Evolutionary conservation across 2,888 invertebrate species (phyloP).

Genomic region (Conistra vaccinii): DNA sequence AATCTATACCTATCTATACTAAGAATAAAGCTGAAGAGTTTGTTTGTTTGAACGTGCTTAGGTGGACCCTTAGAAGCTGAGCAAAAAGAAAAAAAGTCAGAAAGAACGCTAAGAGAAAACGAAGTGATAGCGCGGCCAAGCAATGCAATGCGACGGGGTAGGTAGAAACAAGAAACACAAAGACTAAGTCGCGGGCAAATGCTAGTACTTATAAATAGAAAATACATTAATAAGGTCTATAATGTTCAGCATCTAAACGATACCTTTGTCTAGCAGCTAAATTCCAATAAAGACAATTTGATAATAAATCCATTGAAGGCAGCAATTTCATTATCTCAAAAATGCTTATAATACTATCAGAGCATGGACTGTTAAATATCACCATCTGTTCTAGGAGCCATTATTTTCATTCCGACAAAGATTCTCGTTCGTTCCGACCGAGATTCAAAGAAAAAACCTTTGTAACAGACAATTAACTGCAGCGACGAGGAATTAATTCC

Average conservation of each 20-base stretch:
- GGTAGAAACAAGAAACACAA: too few relatives aligned
- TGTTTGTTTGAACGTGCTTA: too few relatives aligned
- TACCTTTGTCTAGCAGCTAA: conserved; percentile 1
- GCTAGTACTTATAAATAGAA: too few relatives aligned
- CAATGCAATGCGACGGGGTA: too few relatives aligned
- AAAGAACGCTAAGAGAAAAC: too few relatives aligned
- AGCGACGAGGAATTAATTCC: conserved; percentile 80
- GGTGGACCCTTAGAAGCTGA: too few relatives aligned
- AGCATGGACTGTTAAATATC: conserved; percentile 66
- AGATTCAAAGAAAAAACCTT: conserved; percentile 80
- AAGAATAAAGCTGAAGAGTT: too few relatives aligned
- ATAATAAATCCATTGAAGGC: conserved; percentile 33
- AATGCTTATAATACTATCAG: conserved; percentile 59
- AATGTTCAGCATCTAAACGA: conserved; percentile 11
- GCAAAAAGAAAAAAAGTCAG: too few relatives aligned
- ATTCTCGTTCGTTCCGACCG: conserved; percentile 72
- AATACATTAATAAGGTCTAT: neutral
- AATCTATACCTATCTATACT: neutral
- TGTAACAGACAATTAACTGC: conserved; percentile 84
- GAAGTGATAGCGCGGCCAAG: too few relatives aligned
- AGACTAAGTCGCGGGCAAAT: too few relatives aligned
- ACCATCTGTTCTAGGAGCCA: conserved; percentile 73
- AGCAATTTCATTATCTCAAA: conserved; percentile 44
- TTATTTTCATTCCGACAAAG: conserved; percentile 80
- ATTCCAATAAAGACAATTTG: conserved; percentile 11